Evolutionary conservation across 2,113 vertebrate genomes (phyloP).

Genomic region (Copsychus sechellarum): DNA sequence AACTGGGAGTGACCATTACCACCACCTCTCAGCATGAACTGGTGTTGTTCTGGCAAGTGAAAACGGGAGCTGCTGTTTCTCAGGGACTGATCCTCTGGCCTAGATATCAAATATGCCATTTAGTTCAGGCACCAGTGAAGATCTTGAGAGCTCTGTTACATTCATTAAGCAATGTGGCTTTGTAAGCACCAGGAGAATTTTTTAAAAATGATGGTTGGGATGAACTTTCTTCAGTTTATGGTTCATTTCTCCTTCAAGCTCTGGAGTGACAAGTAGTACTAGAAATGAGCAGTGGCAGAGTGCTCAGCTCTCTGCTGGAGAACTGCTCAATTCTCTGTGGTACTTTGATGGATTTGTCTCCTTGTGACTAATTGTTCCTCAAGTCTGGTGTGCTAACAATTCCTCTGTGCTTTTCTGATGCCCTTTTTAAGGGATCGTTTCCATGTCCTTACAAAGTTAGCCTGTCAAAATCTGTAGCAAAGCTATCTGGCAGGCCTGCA

Average conservation of each 20-base stretch:
- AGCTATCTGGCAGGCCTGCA: not conserved
- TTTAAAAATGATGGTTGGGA: not conserved
- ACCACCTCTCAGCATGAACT: fast-evolving
- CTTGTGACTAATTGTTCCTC: not conserved
- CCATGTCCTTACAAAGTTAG: not conserved
- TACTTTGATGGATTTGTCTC: not conserved
- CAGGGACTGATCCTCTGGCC: not conserved
- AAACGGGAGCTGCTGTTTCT: not conserved
- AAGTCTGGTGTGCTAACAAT: not conserved
- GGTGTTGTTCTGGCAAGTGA: not conserved
- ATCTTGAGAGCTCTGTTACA: not conserved
- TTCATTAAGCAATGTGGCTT: not conserved
- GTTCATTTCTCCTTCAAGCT: not conserved
- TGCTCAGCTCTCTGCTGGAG: not conserved
- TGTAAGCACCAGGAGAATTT: not conserved
- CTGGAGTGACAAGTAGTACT: not conserved
- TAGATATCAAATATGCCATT: not conserved
- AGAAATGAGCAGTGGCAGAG: not conserved
- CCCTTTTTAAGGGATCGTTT: not conserved
- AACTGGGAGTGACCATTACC: not conserved
- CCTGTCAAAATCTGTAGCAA: not conserved
- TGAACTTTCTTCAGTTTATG: not conserved
- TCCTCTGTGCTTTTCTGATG: not conserved
- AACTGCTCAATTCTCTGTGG: not conserved
- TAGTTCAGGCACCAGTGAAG: not conserved